A percentile compares a stretch with the other conserved stretches of the same genome.
phyloP scores from a whole-genome alignment of 2,113 vertebrate genomes.

The Phaethornis superciliosus region DNA sequence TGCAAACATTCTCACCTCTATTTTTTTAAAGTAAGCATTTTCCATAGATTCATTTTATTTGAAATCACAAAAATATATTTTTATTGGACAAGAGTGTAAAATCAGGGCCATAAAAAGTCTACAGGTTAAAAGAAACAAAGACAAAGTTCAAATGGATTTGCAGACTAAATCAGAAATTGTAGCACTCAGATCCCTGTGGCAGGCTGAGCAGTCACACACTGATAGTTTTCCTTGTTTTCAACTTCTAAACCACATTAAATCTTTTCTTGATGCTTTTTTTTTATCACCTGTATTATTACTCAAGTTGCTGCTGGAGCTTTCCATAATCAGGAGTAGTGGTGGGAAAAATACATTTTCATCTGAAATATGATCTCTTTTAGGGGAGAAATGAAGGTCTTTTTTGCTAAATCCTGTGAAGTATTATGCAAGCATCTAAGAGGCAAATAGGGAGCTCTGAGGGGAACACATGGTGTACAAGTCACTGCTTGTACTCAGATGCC shows the following conservation, averaged over 20 bases:
- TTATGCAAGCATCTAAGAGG: not conserved
- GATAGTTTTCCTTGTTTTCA: not conserved
- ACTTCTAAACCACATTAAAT: not conserved
- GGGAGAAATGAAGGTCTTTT: not conserved
- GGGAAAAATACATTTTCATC: not conserved
- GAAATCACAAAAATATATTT: not conserved
- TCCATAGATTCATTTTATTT: not conserved
- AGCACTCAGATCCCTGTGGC: not conserved
- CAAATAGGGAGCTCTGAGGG: not conserved
- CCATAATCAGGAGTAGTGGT: not conserved
- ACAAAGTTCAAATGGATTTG: not conserved
- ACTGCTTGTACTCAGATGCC: not conserved
- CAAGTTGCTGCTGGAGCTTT: not conserved
- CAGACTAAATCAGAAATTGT: not conserved
- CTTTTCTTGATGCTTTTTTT: not conserved
- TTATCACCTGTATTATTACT: not conserved
- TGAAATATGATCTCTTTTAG: not conserved
- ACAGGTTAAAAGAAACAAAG: not conserved
- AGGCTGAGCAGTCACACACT: not conserved
- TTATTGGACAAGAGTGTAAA: not conserved
- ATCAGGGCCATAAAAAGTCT: not conserved
- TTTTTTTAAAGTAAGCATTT: not conserved
- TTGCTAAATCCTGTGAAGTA: not conserved
- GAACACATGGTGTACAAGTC: not conserved
- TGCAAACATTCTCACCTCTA: not conserved